Evolutionary conservation across 2,797 vertebrate genomes (phyloP).

Genomic region (Lacerta viridis): DNA sequence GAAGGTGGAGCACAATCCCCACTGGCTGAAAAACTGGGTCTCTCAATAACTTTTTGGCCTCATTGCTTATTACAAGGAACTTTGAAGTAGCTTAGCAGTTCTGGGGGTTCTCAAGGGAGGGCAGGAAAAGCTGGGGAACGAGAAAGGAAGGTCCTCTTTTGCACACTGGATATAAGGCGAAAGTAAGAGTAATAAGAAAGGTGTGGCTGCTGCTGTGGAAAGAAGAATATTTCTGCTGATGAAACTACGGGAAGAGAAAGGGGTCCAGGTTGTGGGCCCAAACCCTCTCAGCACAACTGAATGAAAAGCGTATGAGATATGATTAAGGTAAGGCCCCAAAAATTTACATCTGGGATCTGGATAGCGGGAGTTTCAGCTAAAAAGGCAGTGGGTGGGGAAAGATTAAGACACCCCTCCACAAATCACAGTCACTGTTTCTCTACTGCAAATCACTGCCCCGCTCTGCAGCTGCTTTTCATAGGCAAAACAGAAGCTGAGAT

Average conservation of each 20-base stretch:
- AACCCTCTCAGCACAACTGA: background rate
- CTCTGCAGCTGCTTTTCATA: background rate
- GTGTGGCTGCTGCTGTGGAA: background rate
- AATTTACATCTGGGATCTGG: background rate
- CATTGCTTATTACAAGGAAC: background rate
- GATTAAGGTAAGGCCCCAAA: background rate
- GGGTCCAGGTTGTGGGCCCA: background rate
- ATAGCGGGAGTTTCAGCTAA: too few relatives aligned
- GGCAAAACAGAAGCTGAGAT: background rate
- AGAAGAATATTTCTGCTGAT: background rate
- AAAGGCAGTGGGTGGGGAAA: background rate
- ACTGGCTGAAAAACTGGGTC: background rate
- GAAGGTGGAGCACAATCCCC: background rate
- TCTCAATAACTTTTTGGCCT: background rate
- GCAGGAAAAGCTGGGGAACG: background rate
- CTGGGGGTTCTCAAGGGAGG: background rate
- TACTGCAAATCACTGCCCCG: background rate
- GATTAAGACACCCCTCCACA: background rate
- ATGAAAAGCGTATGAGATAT: background rate
- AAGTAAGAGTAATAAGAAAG: background rate
- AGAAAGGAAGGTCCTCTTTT: background rate
- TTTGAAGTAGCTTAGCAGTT: background rate
- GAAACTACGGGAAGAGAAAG: background rate
- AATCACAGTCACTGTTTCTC: background rate
- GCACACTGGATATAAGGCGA: background rate